Evolutionary conservation across 2,888 invertebrate genomes (phyloP).

Genomic region (Luperina testacea): DNA sequence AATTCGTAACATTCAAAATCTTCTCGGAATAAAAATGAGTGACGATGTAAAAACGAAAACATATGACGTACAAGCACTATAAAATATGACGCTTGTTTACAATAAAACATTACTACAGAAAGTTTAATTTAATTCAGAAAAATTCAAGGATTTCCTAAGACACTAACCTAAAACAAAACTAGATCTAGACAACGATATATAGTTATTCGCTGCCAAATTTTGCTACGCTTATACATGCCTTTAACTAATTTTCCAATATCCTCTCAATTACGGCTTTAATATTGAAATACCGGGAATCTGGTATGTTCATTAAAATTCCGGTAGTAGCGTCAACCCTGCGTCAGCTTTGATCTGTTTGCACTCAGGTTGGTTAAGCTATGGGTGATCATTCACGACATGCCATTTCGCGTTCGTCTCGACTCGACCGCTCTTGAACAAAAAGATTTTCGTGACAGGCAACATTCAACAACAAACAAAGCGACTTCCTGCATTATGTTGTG

Average conservation of each 20-base stretch:
- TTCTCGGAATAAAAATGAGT: constrained; percentile 24
- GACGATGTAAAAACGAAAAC: constrained; percentile 38
- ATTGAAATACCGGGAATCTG: constrained; percentile 46
- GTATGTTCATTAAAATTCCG: constrained; percentile 49
- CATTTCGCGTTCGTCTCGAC: constrained; percentile 60
- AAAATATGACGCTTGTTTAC: constrained; percentile 52
- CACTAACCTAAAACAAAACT: constrained; percentile 18
- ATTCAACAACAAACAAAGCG: constrained; percentile 48
- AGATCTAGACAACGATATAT: background rate
- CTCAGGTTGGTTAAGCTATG: constrained; percentile 61
- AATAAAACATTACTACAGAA: constrained; percentile 43
- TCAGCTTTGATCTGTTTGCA: constrained; percentile 73
- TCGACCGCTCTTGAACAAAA: constrained; percentile 58
- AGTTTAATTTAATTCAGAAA: constrained; percentile 33
- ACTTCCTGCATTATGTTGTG: constrained; percentile 49
- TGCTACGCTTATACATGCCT: background rate
- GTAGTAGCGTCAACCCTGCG: constrained; percentile 64
- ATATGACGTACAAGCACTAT: constrained; percentile 37
- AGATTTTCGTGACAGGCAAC: constrained; percentile 49
- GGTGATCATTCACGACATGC: constrained; percentile 68
- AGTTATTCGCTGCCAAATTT: constrained; percentile 4
- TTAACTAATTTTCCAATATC: constrained; percentile 39
- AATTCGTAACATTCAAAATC: background rate
- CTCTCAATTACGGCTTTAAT: constrained; percentile 16
- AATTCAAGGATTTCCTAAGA: constrained; percentile 22